Base-by-base conservation (phyloP, 2,797 vertebrate genomes). In the Notamacropus eugenii region DNA sequence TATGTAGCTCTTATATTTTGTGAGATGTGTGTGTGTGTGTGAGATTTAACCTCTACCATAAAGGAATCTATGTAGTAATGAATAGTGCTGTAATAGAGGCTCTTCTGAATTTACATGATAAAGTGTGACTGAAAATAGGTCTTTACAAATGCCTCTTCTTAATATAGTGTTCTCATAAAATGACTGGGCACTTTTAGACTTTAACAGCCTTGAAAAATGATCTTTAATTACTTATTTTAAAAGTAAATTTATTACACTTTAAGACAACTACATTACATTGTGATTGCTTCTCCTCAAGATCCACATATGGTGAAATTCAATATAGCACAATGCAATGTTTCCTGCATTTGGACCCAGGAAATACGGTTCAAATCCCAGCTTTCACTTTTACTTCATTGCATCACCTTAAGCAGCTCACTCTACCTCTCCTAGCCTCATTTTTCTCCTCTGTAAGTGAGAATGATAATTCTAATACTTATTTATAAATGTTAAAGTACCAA, bases 41-140 rank as follows among this genome's bases (percentile, higher is more conserved):
- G 54, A 82, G 46, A 91, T 52, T 93, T 54, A 93, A 14, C 46
- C 9, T 54, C 4, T 2, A 67, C 11, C 6, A 74, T 34, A 95
- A 29, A 11, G 46, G 16, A 95, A n/a, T 91, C 13, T 22, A 55
- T 29, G 13, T 4, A 92, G 40, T 82, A 96, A 95, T 82, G 74
- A 62, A 92, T 31, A 92, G 40, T 52, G 74, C 16, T 50, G 28
- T 1, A 91, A 54, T 93, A 40, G 74, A 5, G 29, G 46, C 29
- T 27, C 52, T 12, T 4, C 22, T 93, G 50, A 93, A 82, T 82
- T 94, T 94, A 74, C 55, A 94, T 10, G 50, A 29, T 31, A 95
- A 93, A 91, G 74, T 54, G 16, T 55, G 91, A 12, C 54, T 93
- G 46, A 94, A 96, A 92, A 91, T 93, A 54, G 19, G 19, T 40